Evolutionary conservation across 2,888 invertebrate genomes (phyloP), one percentile per base, ranked within the genome.

Genomic region (Drosophila vallismaia): DNA sequence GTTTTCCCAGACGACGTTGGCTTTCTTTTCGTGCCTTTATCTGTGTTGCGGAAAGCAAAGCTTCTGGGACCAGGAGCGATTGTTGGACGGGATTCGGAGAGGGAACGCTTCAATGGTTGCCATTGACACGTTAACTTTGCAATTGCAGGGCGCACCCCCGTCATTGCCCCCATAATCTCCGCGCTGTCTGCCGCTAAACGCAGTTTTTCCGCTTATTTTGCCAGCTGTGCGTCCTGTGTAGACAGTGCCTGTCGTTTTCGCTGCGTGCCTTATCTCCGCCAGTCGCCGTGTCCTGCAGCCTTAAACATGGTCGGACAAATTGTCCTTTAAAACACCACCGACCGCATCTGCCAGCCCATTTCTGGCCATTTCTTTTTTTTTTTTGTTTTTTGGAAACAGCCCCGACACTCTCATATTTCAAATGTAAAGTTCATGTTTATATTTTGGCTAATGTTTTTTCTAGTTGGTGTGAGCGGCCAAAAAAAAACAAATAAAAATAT

Each of bases 371-470:
- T 28, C 4, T 28, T 1, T 28, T 6, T 28, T 28, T 6, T 6
- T 62, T 78, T 67, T 58, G n/a, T n/a, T 36, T 36, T 33, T 36
- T 12, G 36, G 44, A 66, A 40, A 60, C 70, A 70, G 57, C 49
- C 38, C 62, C 60, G 59, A 53, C 68, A 57, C 67, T 67, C 53
- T 79, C 86, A 86, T 83, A 83, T 86, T 74, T 86, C 83, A 83
- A 72, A 81, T 76, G 73, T 69, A 74, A 76, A 88, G 81, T 80
- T 88, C 79, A 75, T 89, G 84, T 89, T 89, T 88, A 87, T 82
- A 83, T 89, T 89, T 88, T 81, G 89, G 82, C 89, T 88, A 87
- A 88, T 86, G 87, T 86, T 77, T 84, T 81, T 79, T 86, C 71
- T 76, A 72, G 74, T 69, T 70, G 74, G 45, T 14, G 58, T 48